A percentile compares a stretch with the other conserved stretches of the same genome.
Conservation (phyloP, 2,113 vertebrate genomes). For the Prionailurus bengalensis region DNA sequence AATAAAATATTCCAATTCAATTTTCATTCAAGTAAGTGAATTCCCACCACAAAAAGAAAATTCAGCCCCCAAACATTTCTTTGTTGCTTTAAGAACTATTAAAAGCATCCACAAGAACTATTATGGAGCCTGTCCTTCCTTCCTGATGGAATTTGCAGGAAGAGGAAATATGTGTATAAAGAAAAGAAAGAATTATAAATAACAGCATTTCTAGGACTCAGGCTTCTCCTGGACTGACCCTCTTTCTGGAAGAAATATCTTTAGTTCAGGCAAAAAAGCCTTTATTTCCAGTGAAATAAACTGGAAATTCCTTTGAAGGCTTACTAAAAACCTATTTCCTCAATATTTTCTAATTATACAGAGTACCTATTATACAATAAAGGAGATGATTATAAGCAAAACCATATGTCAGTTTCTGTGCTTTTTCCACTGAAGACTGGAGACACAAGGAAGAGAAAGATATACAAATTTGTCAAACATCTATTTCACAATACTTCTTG, state of each 20-base stretch:
- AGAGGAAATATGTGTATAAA: not conserved
- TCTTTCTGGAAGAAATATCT: not conserved
- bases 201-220: not conserved
- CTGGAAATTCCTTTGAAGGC: not conserved
- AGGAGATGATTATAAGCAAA: not conserved
- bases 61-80: not conserved
- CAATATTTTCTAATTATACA: not conserved
- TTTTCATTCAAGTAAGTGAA: constrained; percentile 8
- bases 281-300: not conserved
- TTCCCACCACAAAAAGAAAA: not conserved
- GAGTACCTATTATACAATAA: not conserved
- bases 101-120: not conserved
- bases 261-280: not conserved
- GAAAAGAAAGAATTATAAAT: not conserved
- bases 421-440: not conserved
- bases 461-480: not conserved
- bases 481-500: not conserved
- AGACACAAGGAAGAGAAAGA: not conserved
- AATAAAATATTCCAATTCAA: not conserved
- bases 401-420: not conserved
- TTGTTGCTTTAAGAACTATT: not conserved
- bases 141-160: not conserved
- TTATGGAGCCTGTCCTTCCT: not conserved
- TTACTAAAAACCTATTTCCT: not conserved
- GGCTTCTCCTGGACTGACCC: not conserved